Percentiles rank a stretch among this genome's conserved stretches.
These are phyloP conservation scores for Arctopsyche grandis DNA, from an alignment of 1,140 invertebrate genomes.

Conservation along the genomic window DNA sequence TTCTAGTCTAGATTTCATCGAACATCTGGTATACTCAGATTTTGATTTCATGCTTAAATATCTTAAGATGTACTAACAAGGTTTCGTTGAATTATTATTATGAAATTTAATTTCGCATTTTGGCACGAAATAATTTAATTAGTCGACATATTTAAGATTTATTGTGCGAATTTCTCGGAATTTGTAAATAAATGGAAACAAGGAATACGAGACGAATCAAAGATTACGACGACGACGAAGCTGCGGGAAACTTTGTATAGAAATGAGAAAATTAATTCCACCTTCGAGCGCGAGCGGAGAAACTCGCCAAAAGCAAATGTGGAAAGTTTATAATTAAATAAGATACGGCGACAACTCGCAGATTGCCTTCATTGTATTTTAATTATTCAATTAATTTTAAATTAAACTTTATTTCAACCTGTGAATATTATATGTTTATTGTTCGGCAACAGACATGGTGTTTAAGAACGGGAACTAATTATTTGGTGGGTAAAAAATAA, in stretches of 20 bases:
- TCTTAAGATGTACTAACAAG: no score
- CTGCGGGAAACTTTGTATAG: slow-evolving; percentile 43
- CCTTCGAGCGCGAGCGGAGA: background rate
- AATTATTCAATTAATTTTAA: slow-evolving; percentile 7
- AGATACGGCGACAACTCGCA: slow-evolving; percentile 2
- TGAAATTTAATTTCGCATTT: no score
- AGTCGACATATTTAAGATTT: background rate
- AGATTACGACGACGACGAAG: slow-evolving; percentile 17
- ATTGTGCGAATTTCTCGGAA: slow-evolving; percentile 8
- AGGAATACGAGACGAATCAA: slow-evolving; percentile 32
- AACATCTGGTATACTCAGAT: no score
- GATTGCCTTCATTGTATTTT: slow-evolving; percentile 15
- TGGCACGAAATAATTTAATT: background rate
- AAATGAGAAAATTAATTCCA: slow-evolving; percentile 43
- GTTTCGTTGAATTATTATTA: no score
- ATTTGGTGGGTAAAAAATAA: no score
- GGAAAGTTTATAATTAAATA: slow-evolving; percentile 46
- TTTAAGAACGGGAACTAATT: no score
- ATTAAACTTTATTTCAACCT: background rate
- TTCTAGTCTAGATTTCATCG: no score
- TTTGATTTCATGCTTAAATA: no score
- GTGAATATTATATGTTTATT: no score
- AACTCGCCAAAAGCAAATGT: slow-evolving; percentile 37
- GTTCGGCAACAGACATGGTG: background rate
- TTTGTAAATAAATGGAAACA: slow-evolving; percentile 31